Conservation (phyloP, 2,113 vertebrate species). For the Tinamus guttatus region DNA sequence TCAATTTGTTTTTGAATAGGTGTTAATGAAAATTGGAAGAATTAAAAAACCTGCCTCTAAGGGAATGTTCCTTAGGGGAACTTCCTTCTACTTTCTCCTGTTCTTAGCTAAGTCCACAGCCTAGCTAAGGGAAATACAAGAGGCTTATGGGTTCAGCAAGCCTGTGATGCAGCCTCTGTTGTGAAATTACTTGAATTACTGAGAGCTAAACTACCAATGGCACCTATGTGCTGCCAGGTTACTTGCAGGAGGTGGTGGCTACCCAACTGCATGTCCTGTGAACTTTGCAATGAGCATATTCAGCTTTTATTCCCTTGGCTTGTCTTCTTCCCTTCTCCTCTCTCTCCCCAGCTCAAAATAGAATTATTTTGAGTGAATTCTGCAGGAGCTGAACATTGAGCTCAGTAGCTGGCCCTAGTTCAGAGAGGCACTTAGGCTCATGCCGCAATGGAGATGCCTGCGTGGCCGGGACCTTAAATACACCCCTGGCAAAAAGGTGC, state of each 20-base stretch:
- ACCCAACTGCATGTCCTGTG: background rate
- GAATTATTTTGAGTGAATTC: background rate
- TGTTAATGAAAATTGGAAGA: background rate
- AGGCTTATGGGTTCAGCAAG: background rate
- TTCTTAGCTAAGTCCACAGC: background rate
- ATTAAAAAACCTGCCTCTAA: background rate
- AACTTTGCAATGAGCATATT: background rate
- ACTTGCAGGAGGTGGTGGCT: background rate
- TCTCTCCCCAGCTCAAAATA: background rate
- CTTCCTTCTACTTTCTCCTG: background rate
- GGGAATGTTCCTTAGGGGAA: background rate
- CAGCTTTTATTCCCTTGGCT: background rate
- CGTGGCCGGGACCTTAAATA: background rate
- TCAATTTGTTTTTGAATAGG: background rate
- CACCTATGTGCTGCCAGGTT: fast-evolving
- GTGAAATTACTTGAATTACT: background rate
- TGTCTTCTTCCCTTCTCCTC: background rate
- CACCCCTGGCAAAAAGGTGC: background rate
- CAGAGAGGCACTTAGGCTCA: background rate
- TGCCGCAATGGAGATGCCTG: background rate
- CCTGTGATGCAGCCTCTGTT: background rate
- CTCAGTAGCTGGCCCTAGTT: background rate
- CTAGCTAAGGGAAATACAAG: background rate
- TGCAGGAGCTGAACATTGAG: background rate
- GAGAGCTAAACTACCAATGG: background rate